Percentiles rank a stretch among this genome's conserved stretches.
These are phyloP conservation scores for Phlogophora meticulosa DNA, from an alignment of 2,888 invertebrate genomes.

Conservation along the genomic window DNA sequence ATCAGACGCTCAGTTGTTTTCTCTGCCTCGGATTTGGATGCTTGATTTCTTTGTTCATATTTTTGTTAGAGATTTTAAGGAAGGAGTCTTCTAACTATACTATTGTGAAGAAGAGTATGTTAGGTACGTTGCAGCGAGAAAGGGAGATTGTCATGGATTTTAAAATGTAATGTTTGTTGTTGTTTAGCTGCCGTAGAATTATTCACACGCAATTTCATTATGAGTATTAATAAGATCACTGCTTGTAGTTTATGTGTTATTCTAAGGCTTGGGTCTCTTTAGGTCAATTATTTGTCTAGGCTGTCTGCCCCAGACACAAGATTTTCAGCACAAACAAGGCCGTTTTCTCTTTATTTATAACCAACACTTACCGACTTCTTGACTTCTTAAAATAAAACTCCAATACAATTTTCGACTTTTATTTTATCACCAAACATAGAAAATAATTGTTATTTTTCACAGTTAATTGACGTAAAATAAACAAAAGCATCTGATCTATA, in stretches of 20 bases:
- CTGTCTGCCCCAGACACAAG: constrained; percentile 13
- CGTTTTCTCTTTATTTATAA: constrained; percentile 18
- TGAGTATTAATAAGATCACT: background rate
- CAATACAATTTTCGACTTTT: constrained; percentile 53
- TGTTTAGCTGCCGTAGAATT: background rate
- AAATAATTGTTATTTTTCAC: constrained; percentile 68
- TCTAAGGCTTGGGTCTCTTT: background rate
- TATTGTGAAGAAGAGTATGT: constrained; percentile 58
- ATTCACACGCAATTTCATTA: background rate
- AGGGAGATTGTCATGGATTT: constrained; percentile 11
- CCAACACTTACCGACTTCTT: constrained; percentile 2
- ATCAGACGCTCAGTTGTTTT: constrained; percentile 79
- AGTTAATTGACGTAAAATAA: constrained; percentile 75
- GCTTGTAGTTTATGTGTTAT: background rate
- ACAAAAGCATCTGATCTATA: constrained; percentile 56
- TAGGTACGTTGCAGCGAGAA: constrained; percentile 23
- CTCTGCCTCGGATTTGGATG: constrained; percentile 77
- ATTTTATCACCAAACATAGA: constrained; percentile 68
- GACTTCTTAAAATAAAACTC: constrained; percentile 48
- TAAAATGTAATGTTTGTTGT: constrained; percentile 24
- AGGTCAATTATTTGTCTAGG: constrained; percentile 26
- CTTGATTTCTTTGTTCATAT: constrained; percentile 71
- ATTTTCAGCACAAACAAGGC: constrained; percentile 43
- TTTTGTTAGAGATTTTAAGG: constrained; percentile 74
- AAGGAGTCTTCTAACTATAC: constrained; percentile 63